Evolutionary conservation across 2,113 vertebrate genomes (phyloP).

Genomic region (Prochilodus magdalenae): DNA sequence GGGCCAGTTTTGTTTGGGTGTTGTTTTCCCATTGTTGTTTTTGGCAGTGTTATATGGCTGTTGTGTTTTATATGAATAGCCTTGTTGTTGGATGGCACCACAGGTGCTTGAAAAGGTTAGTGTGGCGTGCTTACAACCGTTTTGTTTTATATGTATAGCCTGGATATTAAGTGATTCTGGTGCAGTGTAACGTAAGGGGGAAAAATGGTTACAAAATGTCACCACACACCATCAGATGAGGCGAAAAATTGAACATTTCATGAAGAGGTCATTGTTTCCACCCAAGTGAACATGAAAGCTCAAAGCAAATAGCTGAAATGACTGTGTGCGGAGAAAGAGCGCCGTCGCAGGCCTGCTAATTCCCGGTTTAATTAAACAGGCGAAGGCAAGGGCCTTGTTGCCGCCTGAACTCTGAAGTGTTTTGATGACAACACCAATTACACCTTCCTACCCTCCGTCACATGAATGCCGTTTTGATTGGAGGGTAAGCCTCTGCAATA

Average conservation of each 20-base stretch:
- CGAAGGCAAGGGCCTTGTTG: conserved; percentile 42
- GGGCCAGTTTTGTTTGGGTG: conserved; percentile 63
- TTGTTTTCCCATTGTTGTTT: conserved; percentile 61
- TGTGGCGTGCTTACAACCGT: neutral
- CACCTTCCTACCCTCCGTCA: conserved; percentile 30
- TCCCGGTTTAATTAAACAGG: conserved; percentile 54
- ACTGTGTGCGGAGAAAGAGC: conserved; percentile 34
- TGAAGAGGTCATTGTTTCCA: conserved; percentile 37
- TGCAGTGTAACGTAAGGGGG: conserved; percentile 10
- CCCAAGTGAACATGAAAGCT: conserved; percentile 23
- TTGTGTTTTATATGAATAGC: conserved; percentile 12
- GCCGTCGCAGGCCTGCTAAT: conserved; percentile 36
- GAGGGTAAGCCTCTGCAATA: conserved; percentile 26
- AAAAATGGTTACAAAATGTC: conserved; percentile 47
- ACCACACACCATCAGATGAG: conserved; percentile 33
- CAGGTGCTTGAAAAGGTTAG: conserved; percentile 1
- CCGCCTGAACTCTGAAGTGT: conserved; percentile 58
- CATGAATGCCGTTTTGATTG: conserved; percentile 47
- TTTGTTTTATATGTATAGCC: neutral
- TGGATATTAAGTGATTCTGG: neutral
- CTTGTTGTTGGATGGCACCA: conserved; percentile 5
- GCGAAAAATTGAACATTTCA: conserved; percentile 38
- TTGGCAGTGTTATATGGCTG: conserved; percentile 37
- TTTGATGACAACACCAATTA: conserved; percentile 61
- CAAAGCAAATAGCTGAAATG: conserved; percentile 24